Base-by-base conservation (phyloP, 2,797 vertebrate genomes). In the Poliocrania exsul region DNA sequence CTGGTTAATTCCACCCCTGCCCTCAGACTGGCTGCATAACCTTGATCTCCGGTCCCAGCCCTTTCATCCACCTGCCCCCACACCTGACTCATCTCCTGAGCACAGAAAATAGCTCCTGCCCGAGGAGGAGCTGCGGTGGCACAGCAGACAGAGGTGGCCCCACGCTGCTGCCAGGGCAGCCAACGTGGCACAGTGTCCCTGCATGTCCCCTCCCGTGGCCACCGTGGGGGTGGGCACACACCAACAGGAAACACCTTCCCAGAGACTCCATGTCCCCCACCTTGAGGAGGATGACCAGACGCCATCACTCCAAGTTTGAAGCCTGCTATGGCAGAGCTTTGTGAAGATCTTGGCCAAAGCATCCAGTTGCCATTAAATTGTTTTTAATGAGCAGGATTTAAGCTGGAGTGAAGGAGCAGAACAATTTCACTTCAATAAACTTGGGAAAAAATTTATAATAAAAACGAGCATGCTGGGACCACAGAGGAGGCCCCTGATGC, bases 61-160 rank as follows among this genome's bases (percentile, higher is more conserved):
- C 95, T 96, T 96, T 95, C 94, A 96, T 92, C 87, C 91, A 82
- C 88, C 95, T 95, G 95, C 95, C 95, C 94, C 94, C 94, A 95
- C 92, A 94, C 93, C 92, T 95, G 95, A 96, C 72, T 96, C 95
- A 96, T 96, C 96, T 93, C 91, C 94, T 16, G 44, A 82, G 56
- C 1, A 11, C 29, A 94, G 81, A 88, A 93, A 93, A 86, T 37
- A 92, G 81, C 86, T 96, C 78, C 92, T 81, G 86, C 80, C 69
- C 73, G 29, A 81, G 73, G 81, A 90, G 73, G 29, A 83, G 66
- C 10, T 1, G 40, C 2, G 1, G 40, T 3, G 2, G 73, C 78
- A 2, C 1, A 78, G 85, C 64, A 79, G 90, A 29, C 91, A 58
- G 84, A 0, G 0, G 20, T 11, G 35, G 81, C 86, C 87, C 61